Base-by-base conservation (phyloP, 2,113 vertebrate genomes). In the Chauna torquata region DNA sequence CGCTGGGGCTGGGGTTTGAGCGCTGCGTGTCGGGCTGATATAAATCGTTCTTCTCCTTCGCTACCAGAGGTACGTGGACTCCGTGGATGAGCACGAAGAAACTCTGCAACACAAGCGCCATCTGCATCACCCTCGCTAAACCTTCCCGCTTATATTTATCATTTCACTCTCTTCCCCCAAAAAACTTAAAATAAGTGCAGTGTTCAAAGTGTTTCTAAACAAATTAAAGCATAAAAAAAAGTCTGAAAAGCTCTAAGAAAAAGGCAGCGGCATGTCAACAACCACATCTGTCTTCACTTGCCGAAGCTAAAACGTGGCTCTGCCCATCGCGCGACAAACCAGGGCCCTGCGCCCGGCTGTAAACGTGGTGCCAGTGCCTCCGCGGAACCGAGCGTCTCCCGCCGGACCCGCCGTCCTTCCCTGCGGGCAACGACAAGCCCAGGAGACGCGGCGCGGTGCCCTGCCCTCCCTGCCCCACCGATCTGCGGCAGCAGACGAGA, bases 31-130 rank as follows among this genome's bases (percentile, higher is more conserved):
- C n/a, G n/a, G n/a, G n/a, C n/a, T 2, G 10, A 34, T 19, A 18
- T 3, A 42, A 83, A 65, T 8, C 1, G 6, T 16, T 24, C 13
- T 49, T 38, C 34, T 52, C 61, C n/a, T 64, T 27, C 2, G 0
- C n/a, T 9, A 9, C 38, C 54, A 80, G 42, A 45, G 42, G 34
- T 20, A 25, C 0, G 5, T 3, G 25, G 9, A 9, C 5, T 36
- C 54, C 64, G 9, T 0, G 1, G 44, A 32, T 9, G 44, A 57
- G 38, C 28, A 5, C 0, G 8, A 34, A 40, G 12, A 22, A 79
- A 58, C 6, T 5, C 27, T 9, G 4, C n/a, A 32, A 30, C 47
- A 16, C 12, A 5, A 20, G 27, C 3, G 3, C 65, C 66, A 27
- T 6, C 61, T 19, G 36, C 24, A 44, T 16, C 71, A 74, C 2